Conservation (phyloP, 2,888 invertebrate species). For the Andrena dorsata region DNA sequence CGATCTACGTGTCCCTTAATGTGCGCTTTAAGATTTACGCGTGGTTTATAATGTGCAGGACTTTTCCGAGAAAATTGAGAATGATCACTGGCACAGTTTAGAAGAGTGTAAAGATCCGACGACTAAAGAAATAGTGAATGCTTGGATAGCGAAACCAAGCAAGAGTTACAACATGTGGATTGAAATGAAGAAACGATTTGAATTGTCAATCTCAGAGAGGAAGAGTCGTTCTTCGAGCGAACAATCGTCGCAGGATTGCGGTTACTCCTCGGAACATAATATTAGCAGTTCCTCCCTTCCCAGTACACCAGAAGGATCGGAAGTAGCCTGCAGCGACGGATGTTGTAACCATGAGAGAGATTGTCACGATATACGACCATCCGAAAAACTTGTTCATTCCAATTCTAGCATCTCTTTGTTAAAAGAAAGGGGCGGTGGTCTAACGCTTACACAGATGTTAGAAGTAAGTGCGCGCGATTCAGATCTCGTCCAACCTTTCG, state of each 20-base stretch:
- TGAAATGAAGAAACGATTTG: constrained; percentile 83
- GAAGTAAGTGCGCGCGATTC: constrained; percentile 86
- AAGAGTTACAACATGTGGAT: constrained; percentile 81
- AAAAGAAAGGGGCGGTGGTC: constrained; percentile 86
- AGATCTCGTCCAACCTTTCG: neutral
- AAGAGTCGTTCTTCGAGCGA: constrained; percentile 89
- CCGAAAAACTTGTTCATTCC: constrained; percentile 79
- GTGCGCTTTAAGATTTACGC: constrained; percentile 31
- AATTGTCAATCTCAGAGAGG: constrained; percentile 86
- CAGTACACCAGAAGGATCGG: constrained; percentile 95
- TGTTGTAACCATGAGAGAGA: constrained; percentile 92
- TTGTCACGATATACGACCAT: constrained; percentile 79
- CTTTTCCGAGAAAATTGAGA: constrained; percentile 69
- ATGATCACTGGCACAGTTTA: constrained; percentile 68
- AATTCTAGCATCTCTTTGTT: constrained; percentile 79
- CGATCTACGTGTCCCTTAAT: constrained; percentile 1
- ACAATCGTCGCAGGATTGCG: constrained; percentile 92
- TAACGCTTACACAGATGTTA: constrained; percentile 92
- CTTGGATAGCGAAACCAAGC: constrained; percentile 78
- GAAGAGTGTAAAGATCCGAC: constrained; percentile 73
- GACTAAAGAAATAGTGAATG: constrained; percentile 78
- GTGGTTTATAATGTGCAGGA: constrained; percentile 57
- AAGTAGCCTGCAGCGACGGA: constrained; percentile 95
- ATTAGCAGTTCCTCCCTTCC: constrained; percentile 92
- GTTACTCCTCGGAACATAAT: constrained; percentile 94